Percentiles rank a stretch among this genome's conserved stretches.
Conservation (phyloP, 2,888 invertebrate species). For the Anoncus sp. region DNA sequence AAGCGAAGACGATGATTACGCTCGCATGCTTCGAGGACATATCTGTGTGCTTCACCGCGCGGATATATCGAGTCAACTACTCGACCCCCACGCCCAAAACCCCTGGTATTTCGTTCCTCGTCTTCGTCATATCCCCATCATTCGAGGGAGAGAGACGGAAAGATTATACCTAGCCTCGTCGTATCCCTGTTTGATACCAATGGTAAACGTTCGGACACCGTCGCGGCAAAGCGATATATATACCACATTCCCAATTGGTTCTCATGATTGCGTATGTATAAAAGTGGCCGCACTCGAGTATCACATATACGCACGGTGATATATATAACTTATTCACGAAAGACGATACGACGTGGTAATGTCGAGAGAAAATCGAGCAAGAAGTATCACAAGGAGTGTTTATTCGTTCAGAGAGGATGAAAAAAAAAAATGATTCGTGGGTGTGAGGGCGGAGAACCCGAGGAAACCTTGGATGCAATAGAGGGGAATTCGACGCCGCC, state of each 20-base stretch:
- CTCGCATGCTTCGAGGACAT: constrained; percentile 82
- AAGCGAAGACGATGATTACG: constrained; percentile 71
- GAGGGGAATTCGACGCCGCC: constrained; percentile 39
- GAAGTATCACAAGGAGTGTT: constrained; percentile 37
- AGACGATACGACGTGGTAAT: constrained; percentile 52
- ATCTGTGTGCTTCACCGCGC: constrained; percentile 76
- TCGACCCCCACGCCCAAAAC: constrained; percentile 62
- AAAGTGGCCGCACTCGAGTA: constrained; percentile 71
- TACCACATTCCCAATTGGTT: constrained; percentile 82
- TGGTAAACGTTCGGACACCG: constrained; percentile 45
- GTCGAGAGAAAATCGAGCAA: constrained; percentile 38
- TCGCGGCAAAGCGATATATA: constrained; percentile 72
- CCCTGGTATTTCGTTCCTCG: constrained; percentile 37
- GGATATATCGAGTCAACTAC: constrained; percentile 67
- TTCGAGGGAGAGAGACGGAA: not conserved
- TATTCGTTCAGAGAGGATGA: constrained; percentile 56
- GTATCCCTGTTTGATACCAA: constrained; percentile 25
- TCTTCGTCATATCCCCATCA: constrained; percentile 24
- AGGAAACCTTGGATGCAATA: constrained; percentile 21
- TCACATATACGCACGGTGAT: constrained; percentile 11
- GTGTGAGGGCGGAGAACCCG: constrained; percentile 13
- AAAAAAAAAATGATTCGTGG: constrained; percentile 12
- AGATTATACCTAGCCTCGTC: constrained; percentile 40
- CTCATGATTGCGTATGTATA: constrained; percentile 73
- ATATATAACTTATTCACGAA: constrained; percentile 19